Conservation (phyloP, 2,888 invertebrate genomes). For the Actias luna region DNA sequence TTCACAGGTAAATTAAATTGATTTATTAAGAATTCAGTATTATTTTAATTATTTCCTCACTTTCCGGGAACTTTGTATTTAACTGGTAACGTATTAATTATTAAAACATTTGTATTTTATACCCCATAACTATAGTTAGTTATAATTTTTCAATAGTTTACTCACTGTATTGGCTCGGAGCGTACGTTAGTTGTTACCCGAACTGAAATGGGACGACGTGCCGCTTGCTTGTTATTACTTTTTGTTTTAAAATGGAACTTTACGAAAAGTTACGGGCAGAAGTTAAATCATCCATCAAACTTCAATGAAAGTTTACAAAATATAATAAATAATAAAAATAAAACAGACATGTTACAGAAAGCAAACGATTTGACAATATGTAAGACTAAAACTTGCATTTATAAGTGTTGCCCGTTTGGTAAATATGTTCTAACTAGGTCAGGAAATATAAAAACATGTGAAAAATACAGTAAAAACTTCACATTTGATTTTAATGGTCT, state of each 20-base stretch:
- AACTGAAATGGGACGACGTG: neutral
- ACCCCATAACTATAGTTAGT: neutral
- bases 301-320: neutral
- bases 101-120: neutral
- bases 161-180: neutral
- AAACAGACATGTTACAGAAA: neutral
- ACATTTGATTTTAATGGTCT: constrained; percentile 12
- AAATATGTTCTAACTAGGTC: neutral
- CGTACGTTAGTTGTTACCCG: neutral
- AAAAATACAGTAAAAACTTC: neutral
- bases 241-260: neutral
- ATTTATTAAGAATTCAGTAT: neutral
- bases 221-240: neutral
- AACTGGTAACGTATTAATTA: neutral
- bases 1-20: neutral
- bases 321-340: neutral
- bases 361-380: neutral
- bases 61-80: neutral
- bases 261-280: neutral
- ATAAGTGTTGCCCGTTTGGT: constrained; percentile 13
- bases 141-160: neutral
- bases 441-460: neutral
- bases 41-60: neutral
- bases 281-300: neutral
- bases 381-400: constrained; percentile 9